Evolutionary conservation across 2,797 vertebrate species (phyloP).

Genomic region (Falco novaeseelandiae): DNA sequence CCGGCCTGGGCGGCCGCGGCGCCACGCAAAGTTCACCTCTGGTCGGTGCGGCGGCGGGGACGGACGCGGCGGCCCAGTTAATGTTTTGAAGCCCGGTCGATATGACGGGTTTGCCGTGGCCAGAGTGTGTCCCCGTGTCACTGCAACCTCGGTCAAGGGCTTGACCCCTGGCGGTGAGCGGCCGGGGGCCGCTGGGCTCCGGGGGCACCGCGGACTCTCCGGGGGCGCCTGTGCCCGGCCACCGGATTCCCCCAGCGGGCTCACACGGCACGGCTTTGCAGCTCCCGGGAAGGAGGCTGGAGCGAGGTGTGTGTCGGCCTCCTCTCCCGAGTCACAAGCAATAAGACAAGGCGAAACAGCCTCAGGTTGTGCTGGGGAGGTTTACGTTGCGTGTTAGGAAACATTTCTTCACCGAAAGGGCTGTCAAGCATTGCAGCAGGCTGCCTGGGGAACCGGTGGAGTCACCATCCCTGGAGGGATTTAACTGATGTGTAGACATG

Average conservation of each 20-base stretch:
- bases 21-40: background rate
- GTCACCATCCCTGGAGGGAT: background rate
- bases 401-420: background rate
- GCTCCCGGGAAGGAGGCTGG: background rate
- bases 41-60: background rate
- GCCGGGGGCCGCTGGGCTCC: no score
- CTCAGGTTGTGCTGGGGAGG: background rate
- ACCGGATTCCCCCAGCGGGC: background rate
- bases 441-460: background rate
- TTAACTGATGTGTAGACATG: no score
- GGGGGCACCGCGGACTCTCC: no score
- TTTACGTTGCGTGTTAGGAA: background rate
- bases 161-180: background rate
- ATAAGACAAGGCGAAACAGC: background rate
- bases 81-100: background rate
- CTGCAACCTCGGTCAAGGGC: background rate
- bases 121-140: background rate
- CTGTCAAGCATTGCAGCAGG: background rate
- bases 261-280: background rate
- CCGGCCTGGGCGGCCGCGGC: background rate
- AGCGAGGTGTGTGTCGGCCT: background rate
- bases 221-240: no score
- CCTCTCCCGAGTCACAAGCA: no score
- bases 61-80: background rate
- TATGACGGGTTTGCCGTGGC: accelerated